These are phyloP conservation scores for Thunnus thynnus DNA, from an alignment of 2,113 vertebrate genomes.

Conservation along the genomic window DNA sequence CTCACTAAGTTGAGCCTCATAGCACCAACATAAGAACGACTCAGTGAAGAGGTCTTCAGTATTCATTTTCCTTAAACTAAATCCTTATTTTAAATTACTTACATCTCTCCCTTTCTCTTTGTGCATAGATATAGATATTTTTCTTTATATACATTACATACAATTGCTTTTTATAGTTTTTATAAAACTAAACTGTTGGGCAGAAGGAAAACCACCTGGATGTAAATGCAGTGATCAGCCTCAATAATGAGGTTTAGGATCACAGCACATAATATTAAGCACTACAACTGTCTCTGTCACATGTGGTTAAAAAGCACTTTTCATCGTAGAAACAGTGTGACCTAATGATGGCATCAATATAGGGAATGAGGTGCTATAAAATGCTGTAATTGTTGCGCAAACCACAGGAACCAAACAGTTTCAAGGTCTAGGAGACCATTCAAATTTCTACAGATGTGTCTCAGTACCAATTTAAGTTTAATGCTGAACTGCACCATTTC, in stretches of 20 bases:
- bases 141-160: slow-evolving; percentile 72
- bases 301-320: slow-evolving; percentile 53
- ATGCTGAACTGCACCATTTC: neutral
- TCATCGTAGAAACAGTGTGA: slow-evolving; percentile 31
- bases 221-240: slow-evolving; percentile 26
- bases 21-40: slow-evolving; percentile 66
- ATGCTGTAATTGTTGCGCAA: neutral
- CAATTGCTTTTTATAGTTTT: slow-evolving; percentile 38
- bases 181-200: slow-evolving; percentile 49
- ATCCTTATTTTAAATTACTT: slow-evolving; percentile 33
- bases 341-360: slow-evolving; percentile 34
- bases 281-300: slow-evolving; percentile 24
- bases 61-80: slow-evolving; percentile 31
- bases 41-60: slow-evolving; percentile 10
- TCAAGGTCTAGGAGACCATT: neutral
- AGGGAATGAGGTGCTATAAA: slow-evolving; percentile 9
- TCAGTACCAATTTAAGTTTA: neutral
- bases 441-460: neutral
- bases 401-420: neutral
- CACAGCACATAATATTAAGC: slow-evolving; percentile 10
- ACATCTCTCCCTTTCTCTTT: slow-evolving; percentile 38
- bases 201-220: neutral
- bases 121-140: slow-evolving; percentile 61
- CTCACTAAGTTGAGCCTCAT: slow-evolving; percentile 42
- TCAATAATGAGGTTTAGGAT: slow-evolving; percentile 34